A percentile compares a stretch with the other conserved stretches of the same genome.
phyloP scores from a whole-genome alignment of 2,113 vertebrate genomes.

The Pollimyrus isidori region DNA sequence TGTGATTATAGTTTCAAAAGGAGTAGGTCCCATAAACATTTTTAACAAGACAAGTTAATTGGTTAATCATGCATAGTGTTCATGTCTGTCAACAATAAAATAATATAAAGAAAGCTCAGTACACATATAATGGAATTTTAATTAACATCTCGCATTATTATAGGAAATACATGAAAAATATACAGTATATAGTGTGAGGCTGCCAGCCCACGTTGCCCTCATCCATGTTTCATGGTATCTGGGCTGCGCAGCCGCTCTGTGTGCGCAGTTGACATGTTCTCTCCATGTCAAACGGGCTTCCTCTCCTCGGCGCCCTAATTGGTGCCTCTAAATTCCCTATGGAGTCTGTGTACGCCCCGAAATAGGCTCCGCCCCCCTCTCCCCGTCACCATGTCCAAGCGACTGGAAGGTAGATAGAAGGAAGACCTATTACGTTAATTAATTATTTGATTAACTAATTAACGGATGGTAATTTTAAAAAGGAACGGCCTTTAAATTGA shows the following conservation, averaged over 20 bases:
- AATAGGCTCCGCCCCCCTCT: not conserved
- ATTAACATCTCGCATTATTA: not conserved
- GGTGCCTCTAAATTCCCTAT: not conserved
- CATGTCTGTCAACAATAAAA: not conserved
- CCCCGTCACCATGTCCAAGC: not conserved
- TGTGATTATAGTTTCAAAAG: not conserved
- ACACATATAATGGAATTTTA: not conserved
- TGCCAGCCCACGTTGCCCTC: not conserved
- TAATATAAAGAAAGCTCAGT: not conserved
- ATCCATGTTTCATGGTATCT: not conserved
- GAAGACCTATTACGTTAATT: not conserved
- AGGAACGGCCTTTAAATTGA: not conserved
- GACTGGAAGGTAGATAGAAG: not conserved
- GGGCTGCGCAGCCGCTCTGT: not conserved
- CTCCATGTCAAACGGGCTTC: not conserved
- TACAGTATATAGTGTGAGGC: not conserved
- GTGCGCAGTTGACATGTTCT: not conserved
- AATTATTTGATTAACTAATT: not conserved
- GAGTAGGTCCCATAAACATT: not conserved
- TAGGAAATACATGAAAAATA: not conserved
- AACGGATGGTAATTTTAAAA: not conserved
- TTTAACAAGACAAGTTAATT: not conserved
- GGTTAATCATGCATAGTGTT: not conserved
- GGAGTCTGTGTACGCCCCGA: not conserved
- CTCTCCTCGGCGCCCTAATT: not conserved